Evolutionary conservation across 2,113 vertebrate genomes (phyloP), one percentile per base, ranked within the genome.

Genomic region (Myodes glareolus): DNA sequence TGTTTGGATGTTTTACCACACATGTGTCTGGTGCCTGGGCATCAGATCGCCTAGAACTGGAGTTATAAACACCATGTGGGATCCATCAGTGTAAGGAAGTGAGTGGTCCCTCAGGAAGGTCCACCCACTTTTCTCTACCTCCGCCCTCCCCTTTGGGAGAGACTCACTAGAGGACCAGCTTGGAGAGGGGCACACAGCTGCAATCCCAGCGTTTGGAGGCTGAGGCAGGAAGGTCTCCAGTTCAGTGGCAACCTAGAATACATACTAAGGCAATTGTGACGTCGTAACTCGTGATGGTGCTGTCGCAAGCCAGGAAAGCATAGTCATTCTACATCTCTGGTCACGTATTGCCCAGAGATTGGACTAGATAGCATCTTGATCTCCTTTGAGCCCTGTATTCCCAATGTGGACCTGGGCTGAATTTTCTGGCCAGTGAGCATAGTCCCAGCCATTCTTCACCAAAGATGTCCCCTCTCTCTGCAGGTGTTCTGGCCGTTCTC

Each of bases 401-500:
- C 16, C 31, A 65, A 65, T 27, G 0, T 5, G 31, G 75, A 45
- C 33, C 42, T 27, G 23, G n/a, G 63, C 65, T n/a, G 27, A 65
- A 12, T 63, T 80, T 80, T n/a, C 11, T 27, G 55, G 13, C 27
- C 50, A 13, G 3, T 17, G 39, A 86, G 73, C 61, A 2, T 1
- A 8, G 65, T 61, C 65, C 31, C 33, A 73, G 47, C 80, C 61
- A 9, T 27, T 23, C 68, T 33, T 89, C 47, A 96, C 17, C 78
- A 61, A 16, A 63, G 6, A 0, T 95, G 73, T 95, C 45, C 68
- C 96, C 90, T 97, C 96, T 92, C 93, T 88, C 89, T 58, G 3
- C 98, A 99, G 99, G 99, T 31, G 88, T 94, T 21, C 98, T 99
- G 86, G 99, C 99, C 94, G 93, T 99, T 98, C 98, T 99, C 97